Base-by-base conservation (phyloP, 1,140 invertebrate species). In the Polypedilum pembai region DNA sequence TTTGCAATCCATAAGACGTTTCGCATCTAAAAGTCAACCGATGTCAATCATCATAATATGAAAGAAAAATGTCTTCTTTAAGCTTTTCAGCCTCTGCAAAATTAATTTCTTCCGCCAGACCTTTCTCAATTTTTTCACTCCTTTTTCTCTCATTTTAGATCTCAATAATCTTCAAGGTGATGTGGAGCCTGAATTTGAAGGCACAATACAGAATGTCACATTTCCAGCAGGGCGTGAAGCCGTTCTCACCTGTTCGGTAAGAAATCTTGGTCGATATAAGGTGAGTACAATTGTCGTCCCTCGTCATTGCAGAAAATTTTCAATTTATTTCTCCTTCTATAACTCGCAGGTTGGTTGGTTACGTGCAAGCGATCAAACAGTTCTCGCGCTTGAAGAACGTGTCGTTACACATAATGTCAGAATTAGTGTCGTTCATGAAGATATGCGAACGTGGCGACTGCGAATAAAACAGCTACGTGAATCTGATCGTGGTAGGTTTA, bases 321-420 rank as follows among this genome's bases (percentile, higher is more conserved):
- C 8, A 12, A 73, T 73, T 74, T 73, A 1, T 40, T 3, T 24
- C 72, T 73, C 73, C 40, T 74, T 56, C 24, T 33, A 33, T 33
- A n/a, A 5, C 24, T 8, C 69, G 15, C 82, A 96, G 94, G 92
- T 96, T 24, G 93, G 92, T n/a, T 96, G 94, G 94, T 87, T 96
- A 77, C 87, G 91, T 78, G 91, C 90, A 0, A 92, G 94, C 77
- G 93, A 94, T 80, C 93, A 95, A 82, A 95, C 93, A 12, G 91
- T 96, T 33, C 84, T 95, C 17, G 92, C 92, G 0, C 83, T 95
- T 1, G 91, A 94, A 80, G 92, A 90, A 17, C 86, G 89, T 41
- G 92, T 95, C 20, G 92, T 96, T n/a, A 94, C 93, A 1, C 92
- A 94, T 83, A 95, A 94, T 82, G 87, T 89, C 0, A 85, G 94